Evolutionary conservation across 2,113 vertebrate species (phyloP).

Genomic region (Forbesichthys papilliferus): DNA sequence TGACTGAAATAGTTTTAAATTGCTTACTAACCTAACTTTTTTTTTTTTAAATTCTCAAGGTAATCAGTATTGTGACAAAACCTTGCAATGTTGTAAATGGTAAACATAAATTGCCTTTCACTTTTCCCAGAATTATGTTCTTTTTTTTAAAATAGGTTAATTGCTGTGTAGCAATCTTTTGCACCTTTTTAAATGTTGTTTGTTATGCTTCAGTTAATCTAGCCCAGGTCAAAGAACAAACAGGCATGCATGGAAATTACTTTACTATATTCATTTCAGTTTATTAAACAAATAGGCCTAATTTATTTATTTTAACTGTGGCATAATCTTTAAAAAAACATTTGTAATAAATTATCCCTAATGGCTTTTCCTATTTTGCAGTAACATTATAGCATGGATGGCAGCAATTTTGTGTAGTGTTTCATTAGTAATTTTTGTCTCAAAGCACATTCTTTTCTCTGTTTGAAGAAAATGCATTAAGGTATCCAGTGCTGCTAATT

Average conservation of each 20-base stretch:
- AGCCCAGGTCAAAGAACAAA: background rate
- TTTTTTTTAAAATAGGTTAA: background rate
- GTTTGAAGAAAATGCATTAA: constrained; percentile 15
- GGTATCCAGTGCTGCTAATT: constrained; percentile 45
- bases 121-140: no score
- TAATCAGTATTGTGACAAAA: no score
- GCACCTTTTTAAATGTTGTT: background rate
- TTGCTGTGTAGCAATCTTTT: background rate
- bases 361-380: constrained; percentile 18
- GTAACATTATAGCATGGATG: constrained; percentile 5
- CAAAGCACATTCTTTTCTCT: constrained; percentile 19
- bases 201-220: background rate
- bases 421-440: constrained; percentile 17
- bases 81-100: no score
- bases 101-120: no score
- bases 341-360: constrained; percentile 42
- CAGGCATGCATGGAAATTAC: constrained; percentile 3
- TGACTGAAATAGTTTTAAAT: no score
- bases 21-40: no score
- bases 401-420: constrained; percentile 1
- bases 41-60: no score
- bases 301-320: constrained; percentile 40
- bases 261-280: constrained; percentile 19
- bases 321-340: constrained; percentile 44
- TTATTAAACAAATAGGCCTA: constrained; percentile 31